phyloP scores from a whole-genome alignment of 2,113 vertebrate genomes.

The Setophaga petechia region DNA sequence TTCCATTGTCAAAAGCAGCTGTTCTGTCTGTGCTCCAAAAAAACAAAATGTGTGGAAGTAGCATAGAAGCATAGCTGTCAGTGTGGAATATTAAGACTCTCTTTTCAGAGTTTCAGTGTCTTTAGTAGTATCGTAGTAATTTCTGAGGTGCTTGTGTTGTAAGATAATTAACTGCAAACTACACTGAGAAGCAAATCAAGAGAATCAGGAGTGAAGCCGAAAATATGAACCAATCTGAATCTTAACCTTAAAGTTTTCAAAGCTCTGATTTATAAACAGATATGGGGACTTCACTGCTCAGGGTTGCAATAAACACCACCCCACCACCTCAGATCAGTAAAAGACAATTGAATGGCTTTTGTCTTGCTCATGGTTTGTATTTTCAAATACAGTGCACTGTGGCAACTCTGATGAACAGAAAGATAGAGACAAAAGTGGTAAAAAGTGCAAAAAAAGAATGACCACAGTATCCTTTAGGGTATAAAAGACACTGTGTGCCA shows the following conservation, averaged over 20 bases:
- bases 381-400: not conserved
- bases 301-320: not conserved
- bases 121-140: not conserved
- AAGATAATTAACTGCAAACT: not conserved
- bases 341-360: not conserved
- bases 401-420: not conserved
- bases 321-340: not conserved
- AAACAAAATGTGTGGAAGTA: not conserved
- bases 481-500: not conserved
- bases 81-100: not conserved
- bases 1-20: conserved; percentile 50
- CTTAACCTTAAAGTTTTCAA: not conserved
- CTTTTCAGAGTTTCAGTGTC: not conserved
- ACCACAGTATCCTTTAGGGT: rapidly evolving
- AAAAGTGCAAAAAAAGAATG: not conserved
- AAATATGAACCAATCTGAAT: not conserved
- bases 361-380: not conserved
- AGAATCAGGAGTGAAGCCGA: not conserved
- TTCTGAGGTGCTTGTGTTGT: not conserved
- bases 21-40: not conserved
- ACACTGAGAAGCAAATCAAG: not conserved
- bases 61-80: not conserved
- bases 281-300: not conserved
- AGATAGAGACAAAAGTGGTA: not conserved
- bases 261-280: not conserved